Evolutionary conservation across 1,140 invertebrate species (phyloP).

Genomic region (Caenorhabditis inopinata): DNA sequence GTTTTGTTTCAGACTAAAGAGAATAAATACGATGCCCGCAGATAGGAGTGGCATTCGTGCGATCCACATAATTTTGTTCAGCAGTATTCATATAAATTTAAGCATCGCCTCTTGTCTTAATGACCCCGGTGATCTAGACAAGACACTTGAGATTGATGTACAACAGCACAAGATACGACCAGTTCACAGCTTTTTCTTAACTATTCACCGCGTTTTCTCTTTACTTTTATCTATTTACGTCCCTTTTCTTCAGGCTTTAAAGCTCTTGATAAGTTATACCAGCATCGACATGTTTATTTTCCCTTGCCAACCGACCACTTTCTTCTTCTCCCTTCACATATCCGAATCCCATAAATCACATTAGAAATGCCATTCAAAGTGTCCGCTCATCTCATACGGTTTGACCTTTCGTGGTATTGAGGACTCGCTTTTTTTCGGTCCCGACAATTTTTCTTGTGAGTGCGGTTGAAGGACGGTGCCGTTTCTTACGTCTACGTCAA

Average conservation of each 20-base stretch:
- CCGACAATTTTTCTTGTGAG: neutral
- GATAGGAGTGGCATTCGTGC: no score
- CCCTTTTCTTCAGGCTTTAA: neutral
- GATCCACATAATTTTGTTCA: no score
- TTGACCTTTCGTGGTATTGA: conserved; percentile 16
- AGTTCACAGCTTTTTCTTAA: no score
- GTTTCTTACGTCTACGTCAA: neutral
- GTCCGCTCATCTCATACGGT: neutral
- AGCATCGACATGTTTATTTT: neutral
- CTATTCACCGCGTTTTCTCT: conserved; percentile 5
- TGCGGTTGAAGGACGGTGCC: neutral
- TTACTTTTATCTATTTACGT: conserved; percentile 5
- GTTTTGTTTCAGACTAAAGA: no score
- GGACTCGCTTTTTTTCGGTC: neutral
- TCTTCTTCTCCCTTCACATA: neutral
- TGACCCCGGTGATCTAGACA: neutral
- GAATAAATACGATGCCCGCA: no score
- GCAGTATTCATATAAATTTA: no score
- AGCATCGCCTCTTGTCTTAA: no score
- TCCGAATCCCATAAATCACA: neutral
- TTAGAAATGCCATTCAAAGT: conserved; percentile 7
- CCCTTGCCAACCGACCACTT: neutral
- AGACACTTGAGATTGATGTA: neutral
- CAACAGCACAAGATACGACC: neutral
- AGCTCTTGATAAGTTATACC: neutral